Conservation (phyloP, 2,888 invertebrate genomes). For the Synanthedon formicaeformis region DNA sequence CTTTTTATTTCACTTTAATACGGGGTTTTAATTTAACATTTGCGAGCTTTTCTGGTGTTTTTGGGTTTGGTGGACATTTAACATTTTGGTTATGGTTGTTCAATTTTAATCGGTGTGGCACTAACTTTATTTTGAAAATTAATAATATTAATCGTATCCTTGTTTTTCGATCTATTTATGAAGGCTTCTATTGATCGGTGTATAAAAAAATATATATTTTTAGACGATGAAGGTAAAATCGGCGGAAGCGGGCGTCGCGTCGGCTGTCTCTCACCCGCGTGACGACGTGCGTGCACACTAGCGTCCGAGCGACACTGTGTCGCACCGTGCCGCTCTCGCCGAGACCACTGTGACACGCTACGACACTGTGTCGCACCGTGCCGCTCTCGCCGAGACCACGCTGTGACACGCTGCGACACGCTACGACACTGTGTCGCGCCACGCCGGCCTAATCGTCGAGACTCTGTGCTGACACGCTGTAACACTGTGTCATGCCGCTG, state of each 20-base stretch:
- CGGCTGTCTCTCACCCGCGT: constrained; percentile 76
- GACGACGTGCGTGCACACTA: constrained; percentile 60
- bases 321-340: not conserved
- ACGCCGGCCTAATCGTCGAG: constrained; percentile 1
- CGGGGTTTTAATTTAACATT: too few species aligned
- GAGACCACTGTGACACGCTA: constrained; percentile 6
- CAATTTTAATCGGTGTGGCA: too few species aligned
- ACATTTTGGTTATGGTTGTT: too few species aligned
- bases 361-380: not conserved
- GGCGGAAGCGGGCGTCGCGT: constrained; percentile 72
- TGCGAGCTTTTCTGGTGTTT: too few species aligned
- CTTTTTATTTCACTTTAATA: too few species aligned
- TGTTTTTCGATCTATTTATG: not conserved
- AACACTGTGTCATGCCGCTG: constrained; percentile 1
- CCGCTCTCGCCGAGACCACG: constrained; percentile 5
- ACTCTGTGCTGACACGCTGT: constrained; percentile 5
- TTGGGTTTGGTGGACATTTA: too few species aligned
- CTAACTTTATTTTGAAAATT: not conserved
- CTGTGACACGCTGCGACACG: not conserved
- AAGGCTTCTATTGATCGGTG: too few species aligned
- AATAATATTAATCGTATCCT: not conserved
- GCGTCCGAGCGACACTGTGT: constrained; percentile 8
- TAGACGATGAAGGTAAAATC: constrained; percentile 73
- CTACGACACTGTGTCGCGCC: not conserved
- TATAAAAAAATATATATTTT: constrained; percentile 6